Conservation (phyloP, 1,140 invertebrate genomes). For the Harlomillsia oculata region DNA sequence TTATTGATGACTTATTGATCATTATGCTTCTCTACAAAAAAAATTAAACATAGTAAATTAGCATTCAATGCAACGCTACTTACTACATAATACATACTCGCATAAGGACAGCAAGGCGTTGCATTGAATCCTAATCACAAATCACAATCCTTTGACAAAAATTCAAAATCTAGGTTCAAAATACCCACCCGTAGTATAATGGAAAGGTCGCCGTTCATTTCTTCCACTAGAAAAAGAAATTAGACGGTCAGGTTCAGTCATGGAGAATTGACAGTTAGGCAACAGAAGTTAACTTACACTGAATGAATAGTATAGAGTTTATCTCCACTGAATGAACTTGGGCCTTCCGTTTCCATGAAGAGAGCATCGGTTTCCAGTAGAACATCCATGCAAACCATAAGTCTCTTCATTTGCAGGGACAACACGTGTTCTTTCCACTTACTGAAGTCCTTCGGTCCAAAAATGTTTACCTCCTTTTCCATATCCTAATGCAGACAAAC, state of each 20-base stretch:
- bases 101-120: too few relatives aligned
- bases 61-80: too few relatives aligned
- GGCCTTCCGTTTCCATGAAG: constrained; percentile 43
- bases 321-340: constrained; percentile 60
- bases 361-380: constrained; percentile 62
- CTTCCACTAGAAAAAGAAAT: constrained; percentile 19
- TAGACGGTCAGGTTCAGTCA: neutral
- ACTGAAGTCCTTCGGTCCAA: constrained; percentile 44
- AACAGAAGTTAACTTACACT: constrained; percentile 39
- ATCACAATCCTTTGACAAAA: too few relatives aligned
- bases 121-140: too few relatives aligned
- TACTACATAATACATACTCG: too few relatives aligned
- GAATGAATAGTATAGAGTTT: constrained; percentile 65
- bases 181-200: constrained; percentile 20
- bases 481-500: constrained; percentile 52
- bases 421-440: constrained; percentile 47
- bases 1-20: too few relatives aligned
- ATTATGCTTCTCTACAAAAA: too few relatives aligned
- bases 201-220: constrained; percentile 25
- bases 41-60: too few relatives aligned
- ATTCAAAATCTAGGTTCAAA: constrained; percentile 29
- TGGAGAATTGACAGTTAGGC: neutral
- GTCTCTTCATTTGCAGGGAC: constrained; percentile 62
- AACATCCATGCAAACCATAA: constrained; percentile 75
- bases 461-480: constrained; percentile 61